Base-by-base conservation (phyloP, 2,113 vertebrate genomes). In the Saimiri boliviensis region DNA sequence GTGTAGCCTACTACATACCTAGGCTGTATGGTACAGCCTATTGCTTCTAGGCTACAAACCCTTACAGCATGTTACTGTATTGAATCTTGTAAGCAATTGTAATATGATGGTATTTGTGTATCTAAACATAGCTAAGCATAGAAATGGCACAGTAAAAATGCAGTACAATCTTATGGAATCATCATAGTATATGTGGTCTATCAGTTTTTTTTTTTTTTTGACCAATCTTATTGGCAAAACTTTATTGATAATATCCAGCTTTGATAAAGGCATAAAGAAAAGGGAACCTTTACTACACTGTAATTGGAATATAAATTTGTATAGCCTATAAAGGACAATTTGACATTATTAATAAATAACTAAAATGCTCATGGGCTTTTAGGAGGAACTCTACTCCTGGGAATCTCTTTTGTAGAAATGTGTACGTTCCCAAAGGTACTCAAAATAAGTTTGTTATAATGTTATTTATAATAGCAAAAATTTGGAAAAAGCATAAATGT, bases 301-400 rank as follows among this genome's bases (percentile, higher is more conserved):
- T 93, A 83, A 76, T 0, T 96, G 32, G 17, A 71, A 89, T 86
- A 14, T 93, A 76, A 89, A 92, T 86, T 91, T 82, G 11, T 58
- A 45, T 81, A 77, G 66, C 47, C 68, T 94, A 86, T 86, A 47
- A 83, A 76, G 54, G 37, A 23, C 66, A 93, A 1, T 88, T 88
- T 86, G 45, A 13, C 45, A 63, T 89, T 93, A n/a, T 85, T 23
- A 81, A 13, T 88, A 82, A 91, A 87, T 88, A 90, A 76, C 32
- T 88, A 88, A 93, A 89, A 45, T 87, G 17, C 11, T 77, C 8
- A 35, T 79, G 23, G 23, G 40, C 47, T 87, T 95, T 85, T n/a
- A n/a, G n/a, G n/a, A n/a, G 73, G 52, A 74, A 77, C 37, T 30
- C 7, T 21, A 49, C 16, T 85, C 37, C 70, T 54, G 73, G 13